Conservation (phyloP, 2,113 vertebrate species). For the Cavia porcellus region DNA sequence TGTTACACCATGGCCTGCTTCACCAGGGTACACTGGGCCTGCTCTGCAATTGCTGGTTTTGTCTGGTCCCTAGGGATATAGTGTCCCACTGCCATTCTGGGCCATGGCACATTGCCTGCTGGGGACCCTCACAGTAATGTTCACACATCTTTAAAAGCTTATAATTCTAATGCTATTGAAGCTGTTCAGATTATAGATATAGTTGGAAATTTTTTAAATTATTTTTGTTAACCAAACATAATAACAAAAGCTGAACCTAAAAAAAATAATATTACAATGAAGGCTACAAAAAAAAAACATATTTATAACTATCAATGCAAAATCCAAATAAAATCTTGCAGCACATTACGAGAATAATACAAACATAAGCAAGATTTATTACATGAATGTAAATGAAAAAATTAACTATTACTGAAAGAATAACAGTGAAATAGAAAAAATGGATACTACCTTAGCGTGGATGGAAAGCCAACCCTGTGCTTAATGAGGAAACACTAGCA, state of each 20-base stretch:
- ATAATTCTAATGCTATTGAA: not conserved
- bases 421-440: slow-evolving; percentile 39
- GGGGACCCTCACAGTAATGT: not conserved
- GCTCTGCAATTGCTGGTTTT: too few species aligned
- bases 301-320: not conserved
- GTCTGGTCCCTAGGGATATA: too few species aligned
- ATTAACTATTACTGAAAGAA: slow-evolving; percentile 23
- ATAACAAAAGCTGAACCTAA: not conserved
- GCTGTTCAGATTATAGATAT: not conserved
- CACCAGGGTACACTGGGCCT: too few species aligned
- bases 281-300: not conserved
- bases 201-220: not conserved
- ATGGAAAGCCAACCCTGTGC: not conserved
- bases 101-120: too few species aligned
- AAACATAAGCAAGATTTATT: not conserved
- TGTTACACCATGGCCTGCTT: too few species aligned
- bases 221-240: slow-evolving; percentile 30
- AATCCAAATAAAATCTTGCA: slow-evolving; percentile 10
- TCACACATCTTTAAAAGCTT: not conserved
- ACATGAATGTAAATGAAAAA: not conserved
- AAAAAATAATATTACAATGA: not conserved
- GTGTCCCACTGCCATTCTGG: too few species aligned
- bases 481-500: not conserved
- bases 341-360: not conserved
- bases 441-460: not conserved